These are phyloP conservation scores for Toxonevra muliebris DNA, from an alignment of 2,888 invertebrate genomes.

Conservation along the genomic window DNA sequence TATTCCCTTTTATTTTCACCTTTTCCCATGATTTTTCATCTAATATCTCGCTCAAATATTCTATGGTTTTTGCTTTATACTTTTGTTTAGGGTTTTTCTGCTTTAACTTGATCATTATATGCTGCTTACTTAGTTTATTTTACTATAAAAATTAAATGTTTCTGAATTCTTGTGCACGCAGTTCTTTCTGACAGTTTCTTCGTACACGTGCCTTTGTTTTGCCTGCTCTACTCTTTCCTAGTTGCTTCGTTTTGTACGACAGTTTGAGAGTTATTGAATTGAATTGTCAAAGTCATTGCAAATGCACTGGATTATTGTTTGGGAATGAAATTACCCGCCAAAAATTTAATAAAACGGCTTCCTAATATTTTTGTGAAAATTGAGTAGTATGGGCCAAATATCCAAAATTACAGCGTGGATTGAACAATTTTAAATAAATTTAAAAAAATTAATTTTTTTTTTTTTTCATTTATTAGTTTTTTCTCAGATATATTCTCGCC, in stretches of 20 bases:
- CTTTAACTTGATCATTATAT: conserved; percentile 33
- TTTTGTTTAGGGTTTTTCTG: conserved; percentile 28
- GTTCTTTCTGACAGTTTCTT: conserved; percentile 17
- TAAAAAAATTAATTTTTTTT: no score
- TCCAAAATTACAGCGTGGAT: no score
- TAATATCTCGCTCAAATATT: not conserved
- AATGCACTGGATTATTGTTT: not conserved
- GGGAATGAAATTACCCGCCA: not conserved
- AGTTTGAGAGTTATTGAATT: not conserved
- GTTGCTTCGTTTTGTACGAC: not conserved
- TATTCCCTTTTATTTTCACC: conserved; percentile 71
- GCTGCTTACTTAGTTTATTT: conserved; percentile 22
- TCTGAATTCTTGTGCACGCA: conserved; percentile 1
- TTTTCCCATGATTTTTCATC: conserved; percentile 69
- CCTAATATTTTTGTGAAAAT: no score
- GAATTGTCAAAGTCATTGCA: not conserved
- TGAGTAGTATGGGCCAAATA: no score
- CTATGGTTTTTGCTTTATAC: conserved; percentile 23
- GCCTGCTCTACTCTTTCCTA: not conserved
- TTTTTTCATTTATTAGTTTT: conserved; percentile 15
- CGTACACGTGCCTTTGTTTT: conserved; percentile 44
- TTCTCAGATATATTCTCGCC: not conserved
- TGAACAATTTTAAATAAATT: no score
- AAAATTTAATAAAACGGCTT: no score
- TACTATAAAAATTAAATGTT: conserved; percentile 6